phyloP scores from a whole-genome alignment of 2,888 invertebrate genomes.

The Branchipolynoe longqiensis region DNA sequence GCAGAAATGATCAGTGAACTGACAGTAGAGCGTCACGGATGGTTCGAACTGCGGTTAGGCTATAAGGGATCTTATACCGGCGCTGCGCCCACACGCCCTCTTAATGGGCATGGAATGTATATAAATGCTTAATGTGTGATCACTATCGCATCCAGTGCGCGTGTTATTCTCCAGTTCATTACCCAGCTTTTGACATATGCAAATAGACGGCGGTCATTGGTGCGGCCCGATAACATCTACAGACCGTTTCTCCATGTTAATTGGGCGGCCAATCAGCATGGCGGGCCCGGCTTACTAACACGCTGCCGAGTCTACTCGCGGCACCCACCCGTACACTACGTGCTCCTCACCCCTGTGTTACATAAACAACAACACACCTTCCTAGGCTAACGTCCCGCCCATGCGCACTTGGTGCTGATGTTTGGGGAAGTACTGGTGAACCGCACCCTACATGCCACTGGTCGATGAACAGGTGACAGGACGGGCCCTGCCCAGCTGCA shows the following conservation, averaged over 20 bases:
- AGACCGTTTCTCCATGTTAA: conserved; percentile 35
- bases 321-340: too few species aligned
- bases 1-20: background rate
- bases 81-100: background rate
- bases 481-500: too few species aligned
- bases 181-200: conserved; percentile 46
- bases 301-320: too few species aligned
- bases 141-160: conserved; percentile 1
- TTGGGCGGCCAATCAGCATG: conserved; percentile 14
- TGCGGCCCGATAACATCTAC: conserved; percentile 11
- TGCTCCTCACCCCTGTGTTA: too few species aligned
- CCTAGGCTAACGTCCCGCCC: too few species aligned
- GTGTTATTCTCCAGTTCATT: conserved; percentile 28
- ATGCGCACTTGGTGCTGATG: too few species aligned
- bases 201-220: conserved; percentile 1
- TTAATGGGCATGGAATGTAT: conserved; percentile 32
- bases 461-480: too few species aligned
- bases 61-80: background rate
- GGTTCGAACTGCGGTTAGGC: background rate
- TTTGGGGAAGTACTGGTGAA: too few species aligned
- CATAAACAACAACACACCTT: too few species aligned
- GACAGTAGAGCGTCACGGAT: too few species aligned
- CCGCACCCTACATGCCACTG: too few species aligned
- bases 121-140: conserved; percentile 44
- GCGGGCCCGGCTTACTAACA: too few species aligned